Evolutionary conservation across 2,888 invertebrate genomes (phyloP), one percentile per base, ranked within the genome.

Genomic region (Cephonodes hylas): DNA sequence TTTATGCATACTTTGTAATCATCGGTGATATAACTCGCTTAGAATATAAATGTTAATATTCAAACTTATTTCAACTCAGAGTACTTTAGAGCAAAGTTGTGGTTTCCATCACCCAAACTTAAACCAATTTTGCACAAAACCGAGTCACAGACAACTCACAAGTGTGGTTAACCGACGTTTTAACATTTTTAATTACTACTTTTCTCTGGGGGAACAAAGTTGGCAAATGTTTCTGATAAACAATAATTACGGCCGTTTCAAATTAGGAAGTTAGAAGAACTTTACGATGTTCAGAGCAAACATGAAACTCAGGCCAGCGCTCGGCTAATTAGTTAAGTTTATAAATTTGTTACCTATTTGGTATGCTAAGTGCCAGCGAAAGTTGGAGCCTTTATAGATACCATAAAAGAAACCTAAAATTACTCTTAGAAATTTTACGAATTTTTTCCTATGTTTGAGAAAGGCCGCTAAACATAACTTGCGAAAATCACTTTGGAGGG

Each of bases 261-360:
- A 88, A 88, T 87, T 85, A 84, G 81, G 79, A 86, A 84, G 81
- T 83, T 84, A 76, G 74, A 76, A 80, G 78, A 85, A 85, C 71
- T 84, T 82, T 77, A 78, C 80, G 79, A 81, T 81, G 80, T 80
- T 85, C 76, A 72, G 76, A 81, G 85, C 79, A 85, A 89, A 88
- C 84, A 86, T 85, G 84, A 86, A 88, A 86, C 83, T 84, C 77
- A 70, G 79, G 79, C 79, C 78, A 77, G 81, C 80, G 76, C 77
- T 76, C 79, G 75, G 77, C 82, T 89, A 89, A 89, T 88, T 89
- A 88, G 84, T 80, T 83, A 88, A 88, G 81, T 89, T 89, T 88
- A 82, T 85, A 87, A 89, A 89, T 88, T 88, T 89, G 88, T 86
- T 88, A 84, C 89, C 86, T 88, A 89, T 88, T 89, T 88, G 87